Conservation (phyloP, 1,140 invertebrate species). For the Brachystomella parvula region DNA sequence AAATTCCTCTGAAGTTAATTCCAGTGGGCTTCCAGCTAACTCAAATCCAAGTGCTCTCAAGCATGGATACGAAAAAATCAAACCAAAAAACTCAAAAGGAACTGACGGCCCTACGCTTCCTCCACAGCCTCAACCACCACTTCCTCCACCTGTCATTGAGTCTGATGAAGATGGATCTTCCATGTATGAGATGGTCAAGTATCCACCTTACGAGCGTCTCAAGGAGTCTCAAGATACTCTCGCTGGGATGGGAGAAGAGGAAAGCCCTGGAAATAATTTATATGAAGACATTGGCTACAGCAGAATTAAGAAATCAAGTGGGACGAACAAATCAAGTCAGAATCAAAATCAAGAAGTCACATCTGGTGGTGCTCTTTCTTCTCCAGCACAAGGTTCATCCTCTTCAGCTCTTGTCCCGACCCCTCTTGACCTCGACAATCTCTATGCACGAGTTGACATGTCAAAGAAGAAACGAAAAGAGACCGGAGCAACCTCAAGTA, state of each 20-base stretch:
- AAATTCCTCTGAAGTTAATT: neutral
- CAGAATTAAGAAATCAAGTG: neutral
- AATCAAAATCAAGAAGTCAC: neutral
- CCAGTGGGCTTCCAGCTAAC: neutral
- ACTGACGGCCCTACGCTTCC: too few species aligned
- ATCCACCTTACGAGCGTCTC: constrained; percentile 35
- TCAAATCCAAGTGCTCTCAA: constrained; percentile 19
- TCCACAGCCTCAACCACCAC: too few species aligned
- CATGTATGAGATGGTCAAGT: constrained; percentile 35
- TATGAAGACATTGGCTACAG: constrained; percentile 36
- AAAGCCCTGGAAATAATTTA: constrained; percentile 16
- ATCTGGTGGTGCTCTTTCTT: neutral
- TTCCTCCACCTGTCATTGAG: constrained; percentile 15
- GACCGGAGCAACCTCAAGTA: too few species aligned
- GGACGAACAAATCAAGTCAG: neutral
- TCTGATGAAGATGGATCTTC: constrained; percentile 26
- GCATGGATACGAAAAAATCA: constrained; percentile 37
- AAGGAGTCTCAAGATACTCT: constrained; percentile 32
- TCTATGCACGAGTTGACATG: constrained; percentile 35
- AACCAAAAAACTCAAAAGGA: neutral
- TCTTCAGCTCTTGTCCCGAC: neutral
- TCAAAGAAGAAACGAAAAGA: constrained; percentile 26
- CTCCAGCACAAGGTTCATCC: neutral
- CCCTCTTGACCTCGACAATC: constrained; percentile 22
- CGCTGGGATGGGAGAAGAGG: constrained; percentile 1